A percentile compares a stretch with the other conserved stretches of the same genome.
Conservation (phyloP, 2,797 vertebrate species). For the Coregonus suidteri region DNA sequence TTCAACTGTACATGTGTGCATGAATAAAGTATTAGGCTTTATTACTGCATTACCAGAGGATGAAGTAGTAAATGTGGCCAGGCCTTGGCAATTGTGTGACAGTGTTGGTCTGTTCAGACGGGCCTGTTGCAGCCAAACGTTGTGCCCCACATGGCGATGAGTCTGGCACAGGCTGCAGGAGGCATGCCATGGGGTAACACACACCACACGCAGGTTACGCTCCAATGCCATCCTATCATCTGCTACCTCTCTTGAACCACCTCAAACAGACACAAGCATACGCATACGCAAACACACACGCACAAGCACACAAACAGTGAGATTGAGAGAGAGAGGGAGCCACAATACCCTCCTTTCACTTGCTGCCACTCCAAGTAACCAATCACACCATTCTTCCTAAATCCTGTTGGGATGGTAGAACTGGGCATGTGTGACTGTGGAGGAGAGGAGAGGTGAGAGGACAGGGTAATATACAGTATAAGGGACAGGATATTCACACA, state of each 20-base stretch:
- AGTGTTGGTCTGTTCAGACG: slow-evolving; percentile 37
- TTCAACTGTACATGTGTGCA: not conserved
- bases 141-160: slow-evolving; percentile 44
- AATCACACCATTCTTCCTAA: not conserved
- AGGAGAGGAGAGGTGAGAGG: not conserved
- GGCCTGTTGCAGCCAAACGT: slow-evolving; percentile 54
- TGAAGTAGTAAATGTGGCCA: not conserved
- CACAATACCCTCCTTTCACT: not conserved
- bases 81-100: not conserved
- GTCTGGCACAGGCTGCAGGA: slow-evolving; percentile 69
- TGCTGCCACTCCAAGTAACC: not conserved
- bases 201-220: not conserved
- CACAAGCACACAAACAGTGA: not conserved
- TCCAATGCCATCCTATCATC: no score
- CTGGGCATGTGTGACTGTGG: not conserved
- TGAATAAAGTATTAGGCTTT: not conserved
- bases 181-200: slow-evolving; percentile 40
- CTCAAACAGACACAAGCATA: slow-evolving; percentile 1
- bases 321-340: no score
- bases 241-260: no score
- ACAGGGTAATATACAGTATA: no score
- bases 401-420: not conserved
- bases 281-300: not conserved
- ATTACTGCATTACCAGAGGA: not conserved
- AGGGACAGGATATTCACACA: not conserved